Evolutionary conservation across 2,797 vertebrate genomes (phyloP).

Genomic region (Salmo trutta): DNA sequence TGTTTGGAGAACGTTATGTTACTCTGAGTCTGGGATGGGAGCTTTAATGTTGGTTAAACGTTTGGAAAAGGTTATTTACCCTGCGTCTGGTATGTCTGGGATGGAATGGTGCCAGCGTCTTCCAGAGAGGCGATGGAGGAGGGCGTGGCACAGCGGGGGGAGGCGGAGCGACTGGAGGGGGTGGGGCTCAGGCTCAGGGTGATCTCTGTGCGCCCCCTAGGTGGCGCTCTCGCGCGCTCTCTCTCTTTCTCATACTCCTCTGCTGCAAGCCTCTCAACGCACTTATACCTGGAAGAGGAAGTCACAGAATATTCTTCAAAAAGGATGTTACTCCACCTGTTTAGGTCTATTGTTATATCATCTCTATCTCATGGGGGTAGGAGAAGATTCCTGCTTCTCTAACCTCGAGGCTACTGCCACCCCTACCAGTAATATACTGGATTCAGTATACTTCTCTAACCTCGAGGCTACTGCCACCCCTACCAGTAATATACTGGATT

Average conservation of each 20-base stretch:
- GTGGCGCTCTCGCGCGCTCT: constrained; percentile 75
- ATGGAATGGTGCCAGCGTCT: constrained; percentile 49
- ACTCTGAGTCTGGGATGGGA: constrained; percentile 71
- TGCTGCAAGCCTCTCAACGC: constrained; percentile 87
- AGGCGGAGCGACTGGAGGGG: constrained; percentile 66
- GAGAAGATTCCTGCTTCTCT: neutral
- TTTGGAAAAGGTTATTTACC: constrained; percentile 69
- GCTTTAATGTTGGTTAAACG: constrained; percentile 1
- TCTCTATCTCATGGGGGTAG: neutral
- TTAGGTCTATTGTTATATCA: neutral
- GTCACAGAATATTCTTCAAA: constrained; percentile 3
- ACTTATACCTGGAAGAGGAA: constrained; percentile 85
- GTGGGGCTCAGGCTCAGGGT: constrained; percentile 87
- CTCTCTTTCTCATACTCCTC: constrained; percentile 89
- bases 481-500: too few species aligned
- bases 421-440: neutral
- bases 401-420: neutral
- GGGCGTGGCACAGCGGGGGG: constrained; percentile 70
- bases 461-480: too few species aligned
- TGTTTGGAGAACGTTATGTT: constrained; percentile 36
- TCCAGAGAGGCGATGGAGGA: constrained; percentile 73
- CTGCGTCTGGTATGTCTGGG: constrained; percentile 55
- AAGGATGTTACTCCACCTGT: neutral
- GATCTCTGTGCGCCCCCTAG: constrained; percentile 87
- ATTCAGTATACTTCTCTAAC: too few species aligned